A percentile compares a stretch with the other conserved stretches of the same genome.
Evolutionary conservation across 2,888 invertebrate genomes (phyloP).

Genomic region (Metalampra italica): DNA sequence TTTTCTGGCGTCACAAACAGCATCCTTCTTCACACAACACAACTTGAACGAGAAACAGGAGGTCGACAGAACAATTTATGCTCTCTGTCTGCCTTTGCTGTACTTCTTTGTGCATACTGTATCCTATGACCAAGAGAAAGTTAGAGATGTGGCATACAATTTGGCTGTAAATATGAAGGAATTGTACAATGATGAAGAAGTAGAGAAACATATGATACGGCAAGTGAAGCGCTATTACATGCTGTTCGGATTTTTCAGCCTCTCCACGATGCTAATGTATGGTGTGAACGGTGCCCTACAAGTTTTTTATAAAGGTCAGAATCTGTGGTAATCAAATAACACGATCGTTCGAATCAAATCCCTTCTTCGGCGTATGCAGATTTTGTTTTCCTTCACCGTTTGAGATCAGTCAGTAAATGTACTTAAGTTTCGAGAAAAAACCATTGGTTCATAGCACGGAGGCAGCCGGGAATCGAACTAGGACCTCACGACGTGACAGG

Average conservation of each 20-base stretch:
- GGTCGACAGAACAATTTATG: slow-evolving; percentile 11
- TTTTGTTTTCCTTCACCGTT: too few species aligned
- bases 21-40: slow-evolving; percentile 22
- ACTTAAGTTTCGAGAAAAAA: too few species aligned
- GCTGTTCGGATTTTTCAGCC: not conserved
- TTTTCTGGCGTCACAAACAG: not conserved
- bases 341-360: too few species aligned
- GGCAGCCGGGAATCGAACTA: too few species aligned
- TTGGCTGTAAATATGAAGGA: slow-evolving; percentile 10
- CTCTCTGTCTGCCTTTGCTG: slow-evolving; percentile 13
- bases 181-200: slow-evolving; percentile 15
- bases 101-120: slow-evolving; percentile 8
- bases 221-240: slow-evolving; percentile 8
- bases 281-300: slow-evolving; percentile 12
- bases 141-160: not conserved
- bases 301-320: not conserved
- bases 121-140: not conserved
- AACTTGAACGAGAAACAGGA: slow-evolving; percentile 23
- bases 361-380: too few species aligned
- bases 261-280: slow-evolving; percentile 9
- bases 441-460: too few species aligned
- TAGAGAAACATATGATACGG: slow-evolving; percentile 15
- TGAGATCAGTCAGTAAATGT: too few species aligned
- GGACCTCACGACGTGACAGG: too few species aligned
- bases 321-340: too few species aligned